phyloP scores from a whole-genome alignment of 53 echinoderm and acorn worm species.

The Mesocentrotus franciscanus region DNA sequence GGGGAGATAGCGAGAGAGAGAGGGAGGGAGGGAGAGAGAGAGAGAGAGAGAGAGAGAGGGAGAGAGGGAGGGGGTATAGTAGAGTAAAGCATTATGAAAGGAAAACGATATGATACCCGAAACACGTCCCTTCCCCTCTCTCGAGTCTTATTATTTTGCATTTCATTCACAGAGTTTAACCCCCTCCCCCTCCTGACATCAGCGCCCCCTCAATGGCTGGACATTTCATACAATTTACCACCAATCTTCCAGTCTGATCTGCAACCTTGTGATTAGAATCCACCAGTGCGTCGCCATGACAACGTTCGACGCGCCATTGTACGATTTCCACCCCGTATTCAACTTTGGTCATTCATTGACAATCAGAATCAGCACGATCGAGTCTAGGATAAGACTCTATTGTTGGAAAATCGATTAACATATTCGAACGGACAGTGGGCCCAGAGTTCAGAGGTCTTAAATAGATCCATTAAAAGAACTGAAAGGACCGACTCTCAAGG shows the following conservation, averaged over 20 bases:
- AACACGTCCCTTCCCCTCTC: too few relatives aligned
- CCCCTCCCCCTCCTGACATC: neutral
- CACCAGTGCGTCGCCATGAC: neutral
- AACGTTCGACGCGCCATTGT: neutral
- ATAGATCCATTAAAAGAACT: neutral
- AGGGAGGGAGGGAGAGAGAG: neutral
- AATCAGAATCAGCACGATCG: neutral
- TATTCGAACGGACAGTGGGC: neutral
- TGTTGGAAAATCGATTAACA: neutral
- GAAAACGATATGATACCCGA: too few relatives aligned
- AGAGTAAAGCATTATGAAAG: too few relatives aligned
- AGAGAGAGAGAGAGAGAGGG: neutral
- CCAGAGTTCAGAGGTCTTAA: neutral
- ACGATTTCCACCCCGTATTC: neutral
- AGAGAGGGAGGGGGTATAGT: neutral
- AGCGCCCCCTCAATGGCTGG: neutral
- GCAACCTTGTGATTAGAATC: neutral
- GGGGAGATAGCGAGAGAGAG: neutral
- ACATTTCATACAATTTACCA: neutral
- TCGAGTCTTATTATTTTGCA: too few relatives aligned
- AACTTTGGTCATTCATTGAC: neutral
- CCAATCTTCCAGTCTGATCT: neutral
- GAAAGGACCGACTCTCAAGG: neutral
- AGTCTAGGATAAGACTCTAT: neutral
- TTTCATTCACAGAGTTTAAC: neutral